Conservation (phyloP, 1,140 invertebrate species). For the Triops longicaudatus region DNA sequence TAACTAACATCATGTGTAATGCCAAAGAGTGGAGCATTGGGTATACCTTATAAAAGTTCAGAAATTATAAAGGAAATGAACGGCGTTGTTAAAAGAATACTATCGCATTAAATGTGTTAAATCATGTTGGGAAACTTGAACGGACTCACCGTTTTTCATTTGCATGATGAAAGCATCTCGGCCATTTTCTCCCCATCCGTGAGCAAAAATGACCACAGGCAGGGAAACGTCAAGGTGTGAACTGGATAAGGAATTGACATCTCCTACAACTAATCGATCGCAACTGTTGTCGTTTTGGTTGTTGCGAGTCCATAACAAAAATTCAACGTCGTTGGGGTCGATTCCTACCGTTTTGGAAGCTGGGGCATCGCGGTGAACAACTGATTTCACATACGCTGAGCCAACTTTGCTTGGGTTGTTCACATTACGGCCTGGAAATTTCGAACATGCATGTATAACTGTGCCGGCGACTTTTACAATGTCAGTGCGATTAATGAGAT, state of each 20-base stretch:
- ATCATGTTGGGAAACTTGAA: no score
- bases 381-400: neutral
- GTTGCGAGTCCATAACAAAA: neutral
- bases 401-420: neutral
- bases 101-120: no score
- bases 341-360: neutral
- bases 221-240: neutral
- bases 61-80: no score
- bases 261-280: neutral
- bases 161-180: slow-evolving; percentile 1
- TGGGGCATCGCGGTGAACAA: neutral
- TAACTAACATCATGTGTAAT: no score
- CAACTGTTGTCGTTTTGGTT: neutral
- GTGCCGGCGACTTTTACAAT: no score
- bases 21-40: no score
- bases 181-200: slow-evolving; percentile 23
- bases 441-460: no score
- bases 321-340: neutral
- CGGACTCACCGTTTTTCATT: slow-evolving; percentile 23
- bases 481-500: no score
- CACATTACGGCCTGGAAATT: neutral
- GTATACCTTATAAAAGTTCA: no score
- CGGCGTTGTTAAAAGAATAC: no score
- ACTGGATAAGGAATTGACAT: neutral
- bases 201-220: slow-evolving; percentile 25